A percentile compares a stretch with the other conserved stretches of the same genome.
Evolutionary conservation across 2,113 vertebrate species (phyloP).

Genomic region (Sylvia atricapilla): DNA sequence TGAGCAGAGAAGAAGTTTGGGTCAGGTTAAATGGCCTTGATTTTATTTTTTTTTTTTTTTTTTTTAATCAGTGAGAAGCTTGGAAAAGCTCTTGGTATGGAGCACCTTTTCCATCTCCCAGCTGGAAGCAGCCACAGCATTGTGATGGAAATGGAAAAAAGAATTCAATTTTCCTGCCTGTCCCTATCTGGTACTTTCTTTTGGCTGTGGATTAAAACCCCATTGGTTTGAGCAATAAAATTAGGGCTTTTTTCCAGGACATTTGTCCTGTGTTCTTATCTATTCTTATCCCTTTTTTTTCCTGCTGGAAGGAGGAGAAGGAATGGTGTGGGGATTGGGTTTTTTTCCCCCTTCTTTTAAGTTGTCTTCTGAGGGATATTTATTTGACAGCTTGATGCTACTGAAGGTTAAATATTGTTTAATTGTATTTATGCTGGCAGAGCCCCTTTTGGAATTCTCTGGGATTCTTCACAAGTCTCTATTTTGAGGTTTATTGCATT

Average conservation of each 20-base stretch:
- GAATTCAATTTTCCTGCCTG: rapidly evolving
- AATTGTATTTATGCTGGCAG: neutral
- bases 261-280: neutral
- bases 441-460: neutral
- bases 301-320: neutral
- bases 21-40: neutral
- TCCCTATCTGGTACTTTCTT: neutral
- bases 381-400: neutral
- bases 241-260: neutral
- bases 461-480: neutral
- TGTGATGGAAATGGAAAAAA: neutral
- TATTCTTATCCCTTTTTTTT: neutral
- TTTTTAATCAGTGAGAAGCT: neutral
- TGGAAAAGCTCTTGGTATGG: neutral
- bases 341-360: neutral
- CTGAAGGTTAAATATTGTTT: neutral
- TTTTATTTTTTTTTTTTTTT: neutral
- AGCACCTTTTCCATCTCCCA: neutral
- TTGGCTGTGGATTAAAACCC: neutral
- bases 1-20: neutral
- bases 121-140: neutral
- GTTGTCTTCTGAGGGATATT: neutral
- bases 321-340: neutral
- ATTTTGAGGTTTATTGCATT: neutral
- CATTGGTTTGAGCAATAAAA: neutral